phyloP scores from a whole-genome alignment of 2,888 invertebrate species.

The Napeogenes sylphis region DNA sequence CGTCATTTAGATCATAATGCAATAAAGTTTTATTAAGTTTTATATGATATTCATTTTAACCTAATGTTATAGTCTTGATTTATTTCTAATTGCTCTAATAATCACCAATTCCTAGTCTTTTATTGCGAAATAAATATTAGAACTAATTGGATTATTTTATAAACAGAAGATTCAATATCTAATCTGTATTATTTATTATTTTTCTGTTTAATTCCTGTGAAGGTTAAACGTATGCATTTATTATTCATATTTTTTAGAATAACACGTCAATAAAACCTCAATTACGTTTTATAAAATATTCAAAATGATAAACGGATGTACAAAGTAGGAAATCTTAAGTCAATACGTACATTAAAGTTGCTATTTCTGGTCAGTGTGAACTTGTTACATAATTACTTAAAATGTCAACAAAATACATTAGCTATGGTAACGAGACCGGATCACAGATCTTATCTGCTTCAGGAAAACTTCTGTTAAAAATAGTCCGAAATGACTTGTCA shows the following conservation, averaged over 20 bases:
- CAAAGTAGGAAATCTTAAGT: constrained; percentile 14
- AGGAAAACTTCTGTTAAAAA: constrained; percentile 35
- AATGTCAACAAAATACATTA: constrained; percentile 43
- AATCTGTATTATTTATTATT: neutral
- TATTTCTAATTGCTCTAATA: neutral
- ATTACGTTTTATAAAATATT: constrained; percentile 4
- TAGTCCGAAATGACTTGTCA: neutral
- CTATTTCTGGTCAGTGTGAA: constrained; percentile 18
- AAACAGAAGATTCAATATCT: neutral
- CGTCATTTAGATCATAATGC: constrained; percentile 2
- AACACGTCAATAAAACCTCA: neutral
- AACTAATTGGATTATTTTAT: neutral
- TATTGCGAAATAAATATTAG: neutral
- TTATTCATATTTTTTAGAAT: neutral
- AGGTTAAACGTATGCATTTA: neutral
- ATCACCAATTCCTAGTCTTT: neutral
- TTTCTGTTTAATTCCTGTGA: neutral
- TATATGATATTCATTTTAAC: neutral
- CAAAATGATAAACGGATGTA: constrained; percentile 12
- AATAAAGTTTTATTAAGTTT: constrained; percentile 4
- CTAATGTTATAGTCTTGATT: neutral
- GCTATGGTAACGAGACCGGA: constrained; percentile 32
- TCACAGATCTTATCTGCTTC: constrained; percentile 44
- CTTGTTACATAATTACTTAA: constrained; percentile 38
- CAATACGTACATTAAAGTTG: constrained; percentile 15